Base-by-base conservation (phyloP, 2,113 vertebrate genomes). In the Nothobranchius furzeri region DNA sequence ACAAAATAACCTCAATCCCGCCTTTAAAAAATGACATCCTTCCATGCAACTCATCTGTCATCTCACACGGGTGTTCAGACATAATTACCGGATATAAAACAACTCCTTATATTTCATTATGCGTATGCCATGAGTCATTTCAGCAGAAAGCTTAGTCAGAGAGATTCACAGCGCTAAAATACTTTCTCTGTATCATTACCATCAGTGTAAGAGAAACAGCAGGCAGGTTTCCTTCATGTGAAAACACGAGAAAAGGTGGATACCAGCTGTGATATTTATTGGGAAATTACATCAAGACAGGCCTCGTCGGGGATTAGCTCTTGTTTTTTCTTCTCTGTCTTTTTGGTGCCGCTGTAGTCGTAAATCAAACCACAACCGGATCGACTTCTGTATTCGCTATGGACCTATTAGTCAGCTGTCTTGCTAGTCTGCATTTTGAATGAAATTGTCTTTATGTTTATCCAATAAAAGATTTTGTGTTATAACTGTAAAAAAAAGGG, bases 71-170 rank as follows among this genome's bases (percentile, higher is more conserved):
- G 52, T 30, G 11, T 68, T 70, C 70, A 7, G 59, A 70, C 71
- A 73, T 87, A 88, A 91, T 89, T 82, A 90, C 37, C 79, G 71
- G 35, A 56, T 63, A 73, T 76, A 71, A 87, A 84, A 74, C 62
- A 56, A 75, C 72, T 85, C 67, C 40, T 35, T 68, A 73, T 63
- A 79, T 83, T 84, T 73, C 48, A 85, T 84, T 67, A 72, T 0
- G 1, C 51, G 43, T 57, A 70, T 63, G 56, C n/a, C 12, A 36
- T 40, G 65, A 77, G 30, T 69, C 47, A 76, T 68, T 54, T 61
- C 40, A 54, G 13, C 13, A 12, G 12, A 54, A 66, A 68, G 72
- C 52, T 48, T 20, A 15, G 70, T 73, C 59, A 59, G 30, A 52
- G 9, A 35, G 24, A 73, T 60, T 71, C 62, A 55, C 35, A 37